phyloP scores from a whole-genome alignment of 2,797 vertebrate genomes.

The Acridotheres tristis region DNA sequence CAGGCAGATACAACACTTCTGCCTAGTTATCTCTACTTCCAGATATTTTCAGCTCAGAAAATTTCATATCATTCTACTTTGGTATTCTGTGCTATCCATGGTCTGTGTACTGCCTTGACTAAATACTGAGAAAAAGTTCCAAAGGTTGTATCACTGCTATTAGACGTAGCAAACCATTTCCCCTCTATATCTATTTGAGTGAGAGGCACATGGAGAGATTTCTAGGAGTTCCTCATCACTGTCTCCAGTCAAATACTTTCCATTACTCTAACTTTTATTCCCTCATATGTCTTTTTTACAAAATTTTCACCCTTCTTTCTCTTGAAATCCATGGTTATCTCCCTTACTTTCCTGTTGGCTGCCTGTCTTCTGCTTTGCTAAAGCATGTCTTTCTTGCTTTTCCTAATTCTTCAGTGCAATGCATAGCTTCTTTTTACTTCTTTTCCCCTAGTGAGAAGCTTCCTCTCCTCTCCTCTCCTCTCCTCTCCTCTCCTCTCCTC shows the following conservation, averaged over 20 bases:
- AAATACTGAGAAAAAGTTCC: not conserved
- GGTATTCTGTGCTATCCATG: not conserved
- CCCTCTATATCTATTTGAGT: not conserved
- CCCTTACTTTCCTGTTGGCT: not conserved
- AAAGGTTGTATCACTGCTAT: not conserved
- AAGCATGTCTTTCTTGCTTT: rapidly evolving
- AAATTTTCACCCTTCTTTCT: not conserved
- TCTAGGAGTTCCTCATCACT: not conserved
- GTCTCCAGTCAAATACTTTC: not conserved
- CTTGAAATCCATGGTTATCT: not conserved
- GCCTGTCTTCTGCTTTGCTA: not conserved
- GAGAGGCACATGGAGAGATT: not conserved
- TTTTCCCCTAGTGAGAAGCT: not conserved
- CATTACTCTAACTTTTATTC: not conserved
- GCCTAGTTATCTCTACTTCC: not conserved
- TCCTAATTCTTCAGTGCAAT: not conserved
- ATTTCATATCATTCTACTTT: not conserved
- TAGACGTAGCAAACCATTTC: not conserved
- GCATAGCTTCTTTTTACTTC: not conserved
- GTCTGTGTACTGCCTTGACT: not conserved
- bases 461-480: rapidly evolving
- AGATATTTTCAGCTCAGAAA: not conserved
- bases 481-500: not conserved
- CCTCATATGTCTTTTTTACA: not conserved
- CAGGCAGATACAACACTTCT: not conserved